A percentile compares a stretch with the other conserved stretches of the same genome.
Evolutionary conservation across 2,888 invertebrate genomes (phyloP).

Genomic region (Eurytoma californica): DNA sequence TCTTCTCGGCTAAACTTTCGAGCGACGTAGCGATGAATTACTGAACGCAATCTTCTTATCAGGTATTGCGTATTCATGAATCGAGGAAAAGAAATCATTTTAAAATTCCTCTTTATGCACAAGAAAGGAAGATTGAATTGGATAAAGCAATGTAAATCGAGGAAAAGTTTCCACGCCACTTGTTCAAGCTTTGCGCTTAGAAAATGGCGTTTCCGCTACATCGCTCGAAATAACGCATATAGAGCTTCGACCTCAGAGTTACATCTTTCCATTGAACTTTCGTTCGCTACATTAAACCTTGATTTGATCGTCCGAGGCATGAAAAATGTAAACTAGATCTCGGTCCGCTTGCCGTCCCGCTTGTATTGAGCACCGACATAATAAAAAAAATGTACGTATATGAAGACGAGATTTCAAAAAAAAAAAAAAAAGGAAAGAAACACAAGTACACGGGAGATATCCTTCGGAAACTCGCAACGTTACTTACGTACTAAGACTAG

Average conservation of each 20-base stretch:
- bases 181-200: no score
- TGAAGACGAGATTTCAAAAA: constrained; percentile 4
- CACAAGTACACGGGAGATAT: constrained; percentile 5
- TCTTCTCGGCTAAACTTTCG: not conserved
- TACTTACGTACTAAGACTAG: constrained; percentile 40
- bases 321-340: constrained; percentile 47
- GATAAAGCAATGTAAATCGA: no score
- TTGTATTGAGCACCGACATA: constrained; percentile 54
- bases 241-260: not conserved
- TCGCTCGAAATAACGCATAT: not conserved
- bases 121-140: not conserved
- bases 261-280: constrained; percentile 3
- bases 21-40: not conserved
- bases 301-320: constrained; percentile 25
- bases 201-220: not conserved
- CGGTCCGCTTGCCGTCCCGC: constrained; percentile 58
- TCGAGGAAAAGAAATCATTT: not conserved
- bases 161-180: no score
- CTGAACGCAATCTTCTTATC: not conserved
- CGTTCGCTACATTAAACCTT: constrained; percentile 7
- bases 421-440: constrained; percentile 24
- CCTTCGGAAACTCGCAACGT: constrained; percentile 26
- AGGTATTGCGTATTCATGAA: not conserved
- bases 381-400: constrained; percentile 24
- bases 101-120: not conserved